Evolutionary conservation across 2,797 vertebrate species (phyloP), one percentile per base, ranked within the genome.

Genomic region (Emydoidea blandingii): DNA sequence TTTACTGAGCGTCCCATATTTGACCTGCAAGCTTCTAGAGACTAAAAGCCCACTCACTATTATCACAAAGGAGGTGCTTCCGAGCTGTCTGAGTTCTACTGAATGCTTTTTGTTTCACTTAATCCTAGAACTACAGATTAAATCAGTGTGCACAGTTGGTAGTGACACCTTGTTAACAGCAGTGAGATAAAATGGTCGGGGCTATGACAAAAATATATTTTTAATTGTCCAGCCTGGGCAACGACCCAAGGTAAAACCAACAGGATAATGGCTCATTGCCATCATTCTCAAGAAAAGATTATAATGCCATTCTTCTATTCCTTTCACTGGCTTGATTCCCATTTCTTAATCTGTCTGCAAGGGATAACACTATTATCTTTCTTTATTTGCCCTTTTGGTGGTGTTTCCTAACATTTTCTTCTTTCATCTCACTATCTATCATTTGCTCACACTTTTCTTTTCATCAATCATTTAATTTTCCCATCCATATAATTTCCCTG

Each of bases 181-280:
- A 92, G 78, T 86, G 90, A 97, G 96, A 96, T 97, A 97, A 98
- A 97, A 93, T 93, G 52, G 83, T 91, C 92, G 86, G 52, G 89
- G 93, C 79, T 84, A 59, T 96, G 95, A 95, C 92, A 96, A 96
- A 98, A 97, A 96, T 97, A 97, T 95, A 95, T 90, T 97, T 96
- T 96, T 98, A 98, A 98, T 97, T 98, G 97, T 97, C 97, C 95
- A 96, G 90, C 93, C 96, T 98, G 97, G 97, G 97, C 97, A 98
- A 52, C 31, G 92, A 92, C 92, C 97, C 97, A 98, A 98, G 80
- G 90, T 95, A 97, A 97, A 98, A 91, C 92, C 96, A 98, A 93
- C 93, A 97, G 86, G 80, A 96, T 97, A 96, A 95, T 97, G 97
- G 97, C 95, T 5, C 18, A 12, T 89, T 97, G 96, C 97, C 97